These are phyloP conservation scores for Palythoa heliodiscus DNA, from an alignment of 92 coral and sea anemone species.

Conservation along the genomic window DNA sequence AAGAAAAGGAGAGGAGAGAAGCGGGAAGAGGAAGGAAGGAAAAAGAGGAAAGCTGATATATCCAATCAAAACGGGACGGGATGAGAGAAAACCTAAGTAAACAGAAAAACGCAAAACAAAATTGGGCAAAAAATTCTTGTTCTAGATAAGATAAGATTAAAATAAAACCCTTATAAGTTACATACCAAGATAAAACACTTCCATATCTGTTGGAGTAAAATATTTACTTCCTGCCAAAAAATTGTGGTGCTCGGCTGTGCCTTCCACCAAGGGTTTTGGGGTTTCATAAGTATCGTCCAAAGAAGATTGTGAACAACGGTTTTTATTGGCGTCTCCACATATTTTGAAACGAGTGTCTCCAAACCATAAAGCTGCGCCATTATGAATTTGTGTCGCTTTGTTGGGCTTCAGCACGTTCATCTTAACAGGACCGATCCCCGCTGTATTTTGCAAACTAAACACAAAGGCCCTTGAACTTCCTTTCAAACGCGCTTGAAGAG, in stretches of 20 bases:
- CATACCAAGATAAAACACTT: slow-evolving; percentile 24
- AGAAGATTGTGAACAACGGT: neutral
- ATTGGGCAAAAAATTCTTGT: too few species aligned
- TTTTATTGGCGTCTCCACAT: neutral
- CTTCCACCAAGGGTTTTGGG: neutral
- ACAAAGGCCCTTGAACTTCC: slow-evolving; percentile 2
- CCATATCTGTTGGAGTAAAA: slow-evolving; percentile 24
- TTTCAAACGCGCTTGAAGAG: neutral
- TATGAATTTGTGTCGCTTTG: neutral
- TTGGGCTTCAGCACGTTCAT: neutral
- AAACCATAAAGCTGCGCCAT: neutral
- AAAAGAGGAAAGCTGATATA: too few species aligned
- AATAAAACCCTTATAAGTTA: too few species aligned
- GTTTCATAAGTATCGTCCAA: neutral
- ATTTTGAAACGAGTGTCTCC: neutral
- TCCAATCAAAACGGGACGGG: too few species aligned
- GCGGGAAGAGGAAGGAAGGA: too few species aligned
- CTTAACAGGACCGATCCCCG: slow-evolving; percentile 16
- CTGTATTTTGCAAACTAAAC: slow-evolving; percentile 18
- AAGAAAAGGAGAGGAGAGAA: too few species aligned
- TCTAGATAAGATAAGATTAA: too few species aligned
- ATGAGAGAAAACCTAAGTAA: too few species aligned
- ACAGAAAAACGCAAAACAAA: too few species aligned
- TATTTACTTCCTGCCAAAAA: slow-evolving; percentile 4
- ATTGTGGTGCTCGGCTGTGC: neutral